Percentiles rank a stretch among this genome's conserved stretches.
Evolutionary conservation across 2,113 vertebrate genomes (phyloP).

Genomic region (Laticauda colubrina): DNA sequence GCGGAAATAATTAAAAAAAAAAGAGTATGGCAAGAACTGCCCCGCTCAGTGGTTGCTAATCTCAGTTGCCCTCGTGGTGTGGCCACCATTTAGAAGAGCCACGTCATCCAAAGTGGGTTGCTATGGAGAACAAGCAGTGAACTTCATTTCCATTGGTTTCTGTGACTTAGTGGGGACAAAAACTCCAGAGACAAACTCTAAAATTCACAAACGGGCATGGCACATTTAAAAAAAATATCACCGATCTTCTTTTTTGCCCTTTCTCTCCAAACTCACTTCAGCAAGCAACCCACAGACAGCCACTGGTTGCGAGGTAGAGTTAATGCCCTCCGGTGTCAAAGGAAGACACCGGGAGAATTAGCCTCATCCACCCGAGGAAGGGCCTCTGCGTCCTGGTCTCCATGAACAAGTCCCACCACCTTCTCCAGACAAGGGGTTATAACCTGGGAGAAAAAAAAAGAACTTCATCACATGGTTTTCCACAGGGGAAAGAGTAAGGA

Average conservation of each 20-base stretch:
- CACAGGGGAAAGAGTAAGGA: too few species aligned
- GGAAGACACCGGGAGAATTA: slow-evolving; percentile 65
- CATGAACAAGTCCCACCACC: slow-evolving; percentile 85
- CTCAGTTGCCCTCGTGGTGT: slow-evolving; percentile 85
- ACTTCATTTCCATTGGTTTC: not conserved
- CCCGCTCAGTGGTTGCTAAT: slow-evolving; percentile 64
- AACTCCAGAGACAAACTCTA: accelerated
- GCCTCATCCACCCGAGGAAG: slow-evolving; percentile 90
- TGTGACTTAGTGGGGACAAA: not conserved
- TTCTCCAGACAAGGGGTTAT: slow-evolving; percentile 86
- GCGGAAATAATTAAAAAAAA: slow-evolving; percentile 41
- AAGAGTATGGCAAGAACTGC: slow-evolving; percentile 56
- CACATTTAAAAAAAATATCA: not conserved
- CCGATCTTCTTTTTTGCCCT: not conserved
- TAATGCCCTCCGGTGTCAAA: slow-evolving; percentile 48
- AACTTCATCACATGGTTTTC: not conserved
- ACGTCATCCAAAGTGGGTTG: slow-evolving; percentile 82
- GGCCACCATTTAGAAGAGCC: slow-evolving; percentile 82
- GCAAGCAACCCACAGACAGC: slow-evolving; percentile 62
- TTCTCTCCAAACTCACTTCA: slow-evolving; percentile 48
- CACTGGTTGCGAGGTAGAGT: slow-evolving; percentile 39
- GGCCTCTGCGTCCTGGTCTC: slow-evolving; percentile 88
- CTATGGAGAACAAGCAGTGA: slow-evolving; percentile 61
- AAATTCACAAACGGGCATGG: not conserved
- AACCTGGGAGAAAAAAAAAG: slow-evolving; percentile 72